A percentile compares a stretch with the other conserved stretches of the same genome.
phyloP scores from a whole-genome alignment of 2,888 invertebrate genomes.

The Mystacides longicornis region DNA sequence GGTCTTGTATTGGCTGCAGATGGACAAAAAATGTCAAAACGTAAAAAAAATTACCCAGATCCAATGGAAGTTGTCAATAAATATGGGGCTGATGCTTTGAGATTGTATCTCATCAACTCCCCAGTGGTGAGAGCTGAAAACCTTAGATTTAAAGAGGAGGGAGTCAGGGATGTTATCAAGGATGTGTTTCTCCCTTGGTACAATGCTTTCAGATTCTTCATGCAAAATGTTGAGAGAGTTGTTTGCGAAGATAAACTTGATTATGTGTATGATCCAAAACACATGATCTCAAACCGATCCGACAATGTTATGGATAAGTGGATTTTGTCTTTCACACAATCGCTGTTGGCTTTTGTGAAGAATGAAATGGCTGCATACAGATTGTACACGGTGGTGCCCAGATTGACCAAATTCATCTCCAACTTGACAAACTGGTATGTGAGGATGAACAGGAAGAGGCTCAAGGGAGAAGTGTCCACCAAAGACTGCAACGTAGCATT shows the following conservation, averaged over 20 bases:
- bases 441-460: slow-evolving; percentile 87
- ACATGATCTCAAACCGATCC: slow-evolving; percentile 29
- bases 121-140: slow-evolving; percentile 97
- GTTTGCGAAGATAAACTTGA: slow-evolving; percentile 57
- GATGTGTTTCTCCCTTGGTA: slow-evolving; percentile 98
- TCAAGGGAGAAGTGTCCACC: slow-evolving; percentile 83
- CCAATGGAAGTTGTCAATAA: slow-evolving; percentile 84
- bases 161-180: slow-evolving; percentile 91
- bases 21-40: slow-evolving; percentile 99
- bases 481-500: slow-evolving; percentile 79
- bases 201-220: slow-evolving; percentile 85
- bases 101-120: slow-evolving; percentile 94
- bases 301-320: slow-evolving; percentile 93
- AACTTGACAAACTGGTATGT: slow-evolving; percentile 99
- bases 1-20: slow-evolving; percentile 94
- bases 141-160: slow-evolving; percentile 93
- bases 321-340: slow-evolving; percentile 96
- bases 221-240: slow-evolving; percentile 85
- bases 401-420: slow-evolving; percentile 91
- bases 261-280: slow-evolving; percentile 51
- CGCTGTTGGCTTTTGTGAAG: slow-evolving; percentile 78
- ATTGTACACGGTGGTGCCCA: slow-evolving; percentile 91
- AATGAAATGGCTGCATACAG: slow-evolving; percentile 92
- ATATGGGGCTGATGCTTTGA: slow-evolving; percentile 94
- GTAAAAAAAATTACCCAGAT: slow-evolving; percentile 98